Evolutionary conservation across 1,140 invertebrate species (phyloP), one percentile per base, ranked within the genome.

Genomic region (Drosophila kanapiae): DNA sequence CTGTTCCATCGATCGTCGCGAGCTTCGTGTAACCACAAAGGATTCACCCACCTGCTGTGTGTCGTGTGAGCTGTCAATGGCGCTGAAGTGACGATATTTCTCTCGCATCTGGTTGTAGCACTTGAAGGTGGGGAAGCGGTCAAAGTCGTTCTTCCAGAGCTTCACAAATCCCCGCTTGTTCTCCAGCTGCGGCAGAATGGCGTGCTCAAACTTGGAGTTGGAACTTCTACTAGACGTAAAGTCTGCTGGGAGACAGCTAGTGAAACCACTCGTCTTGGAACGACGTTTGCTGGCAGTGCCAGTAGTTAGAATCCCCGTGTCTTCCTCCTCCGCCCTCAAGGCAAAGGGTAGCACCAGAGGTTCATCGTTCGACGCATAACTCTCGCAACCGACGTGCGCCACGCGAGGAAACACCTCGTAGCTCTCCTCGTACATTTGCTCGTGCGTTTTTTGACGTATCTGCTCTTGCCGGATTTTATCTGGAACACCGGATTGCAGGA

Each of bases 401-500:
- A 94, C 92, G 64, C 79, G 69, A 14, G 93, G 93, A 93, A 95
- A 95, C 31, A 91, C 70, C 75, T 94, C 93, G 47, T 82, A 88
- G 70, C 78, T 88, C 16, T 91, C 78, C 47, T 93, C 93, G 57
- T 93, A 92, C 56, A 74, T 80, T 68, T 77, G 74, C 70, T 79
- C 78, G 68, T 74, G 91, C 64, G 76, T 91, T 16, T 93, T 92
- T 57, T 94, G 93, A 69, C 94, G 93, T 43, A 88, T 91, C 37
- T 93, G 91, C 48, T 93, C 92, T 80, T 94, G 94, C 42, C 94
- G 94, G 38, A 95, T 88, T 70, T 93, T 93, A 47, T 94, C 94
- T 4, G 95, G 95, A 4, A 95, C 93, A 8, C 94, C 95, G 69
- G 95, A 95, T 16, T 94, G 91, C 5, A 95, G 85, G 91, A 95